phyloP scores from a whole-genome alignment of 2,888 invertebrate species.

The Acanthoscelides obtectus region DNA sequence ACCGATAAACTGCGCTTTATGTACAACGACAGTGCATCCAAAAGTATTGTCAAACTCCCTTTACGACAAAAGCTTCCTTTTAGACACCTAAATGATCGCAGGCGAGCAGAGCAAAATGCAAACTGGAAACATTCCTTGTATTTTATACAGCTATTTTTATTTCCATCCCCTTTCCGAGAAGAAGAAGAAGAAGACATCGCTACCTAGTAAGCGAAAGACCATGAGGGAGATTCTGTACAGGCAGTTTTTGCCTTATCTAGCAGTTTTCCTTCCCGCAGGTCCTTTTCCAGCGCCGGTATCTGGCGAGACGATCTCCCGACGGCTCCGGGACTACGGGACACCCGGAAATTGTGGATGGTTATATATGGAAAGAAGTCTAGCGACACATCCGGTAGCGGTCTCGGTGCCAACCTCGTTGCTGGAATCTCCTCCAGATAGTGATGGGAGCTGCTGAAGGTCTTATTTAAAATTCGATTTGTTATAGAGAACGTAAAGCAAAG shows the following conservation, averaged over 20 bases:
- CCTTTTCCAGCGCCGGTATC: conserved; percentile 15
- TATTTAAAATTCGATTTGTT: too few species aligned
- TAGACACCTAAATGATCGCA: too few species aligned
- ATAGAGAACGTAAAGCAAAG: too few species aligned
- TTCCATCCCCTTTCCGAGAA: not conserved
- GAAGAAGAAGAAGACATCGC: too few species aligned
- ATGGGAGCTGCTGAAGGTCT: too few species aligned
- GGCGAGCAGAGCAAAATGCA: not conserved
- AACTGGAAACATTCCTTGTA: not conserved
- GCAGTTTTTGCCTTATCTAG: conserved; percentile 13
- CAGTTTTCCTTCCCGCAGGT: conserved; percentile 9
- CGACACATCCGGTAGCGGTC: conserved; percentile 19
- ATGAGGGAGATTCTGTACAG: not conserved
- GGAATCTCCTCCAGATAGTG: too few species aligned
- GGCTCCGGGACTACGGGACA: conserved; percentile 22
- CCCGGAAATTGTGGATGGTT: conserved; percentile 38
- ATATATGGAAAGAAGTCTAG: conserved; percentile 34
- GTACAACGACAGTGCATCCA: too few species aligned
- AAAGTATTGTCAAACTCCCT: too few species aligned
- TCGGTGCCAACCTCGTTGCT: too few species aligned
- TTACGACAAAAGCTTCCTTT: too few species aligned
- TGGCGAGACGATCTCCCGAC: conserved; percentile 17
- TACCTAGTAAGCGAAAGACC: too few species aligned
- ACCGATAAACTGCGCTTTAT: too few species aligned
- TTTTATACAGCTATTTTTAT: not conserved